Evolutionary conservation across 2,113 vertebrate genomes (phyloP).

Genomic region (Crotalus helleri): DNA sequence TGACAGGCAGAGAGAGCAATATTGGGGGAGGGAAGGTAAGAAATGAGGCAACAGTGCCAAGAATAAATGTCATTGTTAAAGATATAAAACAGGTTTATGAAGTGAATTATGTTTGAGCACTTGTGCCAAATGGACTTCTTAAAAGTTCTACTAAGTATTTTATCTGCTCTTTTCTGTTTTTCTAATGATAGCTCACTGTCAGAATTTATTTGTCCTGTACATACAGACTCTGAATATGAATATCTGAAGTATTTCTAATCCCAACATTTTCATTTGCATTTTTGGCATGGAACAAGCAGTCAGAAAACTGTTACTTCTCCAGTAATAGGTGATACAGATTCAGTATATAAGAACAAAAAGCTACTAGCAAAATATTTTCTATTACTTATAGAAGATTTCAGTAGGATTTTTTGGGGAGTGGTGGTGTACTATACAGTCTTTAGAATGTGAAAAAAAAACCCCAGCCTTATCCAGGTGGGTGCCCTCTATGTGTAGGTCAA

Average conservation of each 20-base stretch:
- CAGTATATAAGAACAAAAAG: conserved; percentile 13
- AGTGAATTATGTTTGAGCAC: conserved; percentile 3
- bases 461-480: background rate
- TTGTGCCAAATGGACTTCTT: conserved; percentile 41
- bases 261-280: conserved; percentile 49
- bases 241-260: conserved; percentile 42
- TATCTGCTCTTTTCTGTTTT: conserved; percentile 42
- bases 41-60: background rate
- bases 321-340: background rate
- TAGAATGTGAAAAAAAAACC: background rate
- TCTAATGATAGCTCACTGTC: conserved; percentile 47
- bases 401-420: background rate
- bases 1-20: background rate
- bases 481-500: background rate
- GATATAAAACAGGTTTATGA: background rate
- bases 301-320: conserved; percentile 12
- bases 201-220: conserved; percentile 52
- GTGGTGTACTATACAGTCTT: background rate
- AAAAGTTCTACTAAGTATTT: conserved; percentile 52
- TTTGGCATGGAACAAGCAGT: conserved; percentile 17
- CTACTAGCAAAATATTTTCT: background rate
- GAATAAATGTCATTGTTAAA: conserved; percentile 14
- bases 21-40: background rate
- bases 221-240: conserved; percentile 35
- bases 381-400: background rate